Conservation (phyloP, 2,113 vertebrate genomes). For the Cyrtonyx montezumae region DNA sequence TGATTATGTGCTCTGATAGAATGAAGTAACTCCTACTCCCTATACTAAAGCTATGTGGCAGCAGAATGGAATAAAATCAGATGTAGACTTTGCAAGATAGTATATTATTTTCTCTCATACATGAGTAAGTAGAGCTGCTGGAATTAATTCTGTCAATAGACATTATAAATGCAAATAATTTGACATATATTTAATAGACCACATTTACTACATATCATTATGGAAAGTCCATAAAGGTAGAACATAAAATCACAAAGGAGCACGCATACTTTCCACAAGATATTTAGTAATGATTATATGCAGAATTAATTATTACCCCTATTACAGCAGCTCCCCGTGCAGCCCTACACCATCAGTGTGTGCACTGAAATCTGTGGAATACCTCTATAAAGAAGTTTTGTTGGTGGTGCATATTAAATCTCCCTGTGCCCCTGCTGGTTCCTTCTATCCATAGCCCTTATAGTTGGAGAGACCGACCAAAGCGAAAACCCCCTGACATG, state of each 20-base stretch:
- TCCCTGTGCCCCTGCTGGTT: neutral
- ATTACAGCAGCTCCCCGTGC: neutral
- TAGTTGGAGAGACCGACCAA: neutral
- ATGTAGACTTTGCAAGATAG: slow-evolving; percentile 29
- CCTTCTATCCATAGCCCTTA: neutral
- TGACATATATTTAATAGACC: slow-evolving; percentile 53
- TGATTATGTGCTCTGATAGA: slow-evolving; percentile 83
- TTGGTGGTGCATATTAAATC: neutral
- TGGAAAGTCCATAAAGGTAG: neutral
- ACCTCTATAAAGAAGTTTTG: neutral
- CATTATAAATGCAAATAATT: slow-evolving; percentile 50
- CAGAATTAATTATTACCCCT: neutral
- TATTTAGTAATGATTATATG: neutral
- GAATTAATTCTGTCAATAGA: slow-evolving; percentile 43
- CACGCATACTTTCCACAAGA: neutral
- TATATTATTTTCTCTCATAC: slow-evolving; percentile 10
- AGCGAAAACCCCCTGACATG: accelerated
- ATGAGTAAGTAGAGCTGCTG: neutral
- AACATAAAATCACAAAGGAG: neutral
- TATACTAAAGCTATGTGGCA: slow-evolving; percentile 53
- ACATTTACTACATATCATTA: slow-evolving; percentile 45
- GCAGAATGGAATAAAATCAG: slow-evolving; percentile 66
- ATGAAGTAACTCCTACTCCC: slow-evolving; percentile 72
- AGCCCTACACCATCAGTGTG: neutral
- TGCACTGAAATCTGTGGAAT: neutral